Conservation (phyloP, 2,797 vertebrate genomes). For the Microctenopoma stevenorrisi region DNA sequence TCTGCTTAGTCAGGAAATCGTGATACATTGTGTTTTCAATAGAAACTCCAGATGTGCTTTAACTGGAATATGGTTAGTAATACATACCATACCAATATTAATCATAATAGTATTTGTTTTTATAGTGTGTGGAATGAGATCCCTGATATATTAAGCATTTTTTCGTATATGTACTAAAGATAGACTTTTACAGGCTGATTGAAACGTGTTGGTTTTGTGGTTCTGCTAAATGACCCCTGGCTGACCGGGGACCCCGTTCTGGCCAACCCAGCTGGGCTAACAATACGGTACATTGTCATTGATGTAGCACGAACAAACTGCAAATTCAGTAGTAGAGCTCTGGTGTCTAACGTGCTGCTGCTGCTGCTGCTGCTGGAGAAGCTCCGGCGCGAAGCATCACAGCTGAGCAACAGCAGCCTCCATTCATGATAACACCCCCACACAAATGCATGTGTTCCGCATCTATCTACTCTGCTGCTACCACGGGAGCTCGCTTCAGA, state of each 20-base stretch:
- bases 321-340: neutral
- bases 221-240: slow-evolving; percentile 37
- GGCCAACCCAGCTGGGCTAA: neutral
- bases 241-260: slow-evolving; percentile 6
- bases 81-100: neutral
- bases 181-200: neutral
- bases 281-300: neutral
- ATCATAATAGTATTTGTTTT: neutral
- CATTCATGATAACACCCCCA: slow-evolving; percentile 2
- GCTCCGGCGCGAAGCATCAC: slow-evolving; percentile 30
- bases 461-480: neutral
- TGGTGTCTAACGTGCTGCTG: slow-evolving; percentile 2
- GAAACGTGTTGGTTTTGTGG: neutral
- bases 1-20: slow-evolving; percentile 67
- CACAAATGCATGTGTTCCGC: neutral
- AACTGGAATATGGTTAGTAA: neutral
- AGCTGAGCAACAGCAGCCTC: slow-evolving; percentile 26
- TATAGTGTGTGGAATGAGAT: neutral
- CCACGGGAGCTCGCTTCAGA: neutral
- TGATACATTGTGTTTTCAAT: slow-evolving; percentile 22
- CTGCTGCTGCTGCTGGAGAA: slow-evolving; percentile 12
- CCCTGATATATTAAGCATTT: neutral
- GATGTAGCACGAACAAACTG: neutral
- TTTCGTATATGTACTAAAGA: neutral
- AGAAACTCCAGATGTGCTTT: slow-evolving; percentile 30